Evolutionary conservation across 1,140 invertebrate species (phyloP), one percentile per base, ranked within the genome.

Genomic region (Pseudobourletiella spinata): DNA sequence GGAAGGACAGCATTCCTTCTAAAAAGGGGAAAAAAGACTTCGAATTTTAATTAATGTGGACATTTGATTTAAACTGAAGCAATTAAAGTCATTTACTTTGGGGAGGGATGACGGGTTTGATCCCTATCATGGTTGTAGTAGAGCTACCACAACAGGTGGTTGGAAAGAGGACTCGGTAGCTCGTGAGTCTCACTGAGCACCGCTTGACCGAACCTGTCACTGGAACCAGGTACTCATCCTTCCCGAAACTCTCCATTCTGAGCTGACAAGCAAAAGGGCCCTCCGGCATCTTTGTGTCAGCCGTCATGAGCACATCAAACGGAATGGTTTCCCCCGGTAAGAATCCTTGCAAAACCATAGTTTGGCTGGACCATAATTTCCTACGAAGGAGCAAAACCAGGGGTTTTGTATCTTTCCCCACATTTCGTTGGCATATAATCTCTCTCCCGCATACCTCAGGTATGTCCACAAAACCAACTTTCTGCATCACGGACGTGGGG

Each of bases 301-400:
- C 20, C n/a, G 61, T 57, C 1, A 57, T 24, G 11, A 63, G 22
- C 24, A 63, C 18, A 28, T 63, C 61, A 1, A 44, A 25, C 6
- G 11, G 30, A 11, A 20, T 18, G 1, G 52, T 48, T 28, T 63
- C 61, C 16, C 24, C 25, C 3, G 61, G 52, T n/a, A 2, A 57
- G 22, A 22, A 63, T 11, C n/a, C 20, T 48, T 4, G 42, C 54
- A 51, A 63, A 63, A 16, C 61, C 61, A 50, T 63, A 24, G 29
- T 63, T 63, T 4, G 61, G 61, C 44, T 61, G 59, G 16, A 61
- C 20, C n/a, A 24, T 6, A 28, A 61, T 61, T 24, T 39, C 32
- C 51, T 60, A 29, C 11, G 50, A 48, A 48, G 50, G n/a, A n/a
- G n/a, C n/a, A n/a, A n/a, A n/a, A n/a, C n/a, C n/a, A n/a, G n/a